Conservation (phyloP, 2,888 invertebrate species). For the Eudemis profundana region DNA sequence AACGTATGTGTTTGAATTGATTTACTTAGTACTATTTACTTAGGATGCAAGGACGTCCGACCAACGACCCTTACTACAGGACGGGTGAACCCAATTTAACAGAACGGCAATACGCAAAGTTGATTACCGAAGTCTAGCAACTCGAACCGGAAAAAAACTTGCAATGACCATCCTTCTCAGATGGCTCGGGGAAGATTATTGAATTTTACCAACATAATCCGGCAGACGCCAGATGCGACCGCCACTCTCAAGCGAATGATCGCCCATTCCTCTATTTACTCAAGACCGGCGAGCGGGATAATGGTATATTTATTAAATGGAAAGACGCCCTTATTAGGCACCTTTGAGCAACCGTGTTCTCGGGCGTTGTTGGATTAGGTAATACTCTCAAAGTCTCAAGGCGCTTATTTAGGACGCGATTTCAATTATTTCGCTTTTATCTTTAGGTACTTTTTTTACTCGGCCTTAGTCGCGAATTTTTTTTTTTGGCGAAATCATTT, state of each 20-base stretch:
- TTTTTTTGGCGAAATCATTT: conserved; percentile 33
- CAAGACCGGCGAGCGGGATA: conserved; percentile 58
- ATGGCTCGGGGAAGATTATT: conserved; percentile 75
- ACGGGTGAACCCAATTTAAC: conserved; percentile 44
- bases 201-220: conserved; percentile 79
- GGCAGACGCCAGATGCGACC: conserved; percentile 73
- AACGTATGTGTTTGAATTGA: conserved; percentile 46
- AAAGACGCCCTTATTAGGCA: conserved; percentile 59
- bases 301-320: conserved; percentile 72
- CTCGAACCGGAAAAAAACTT: conserved; percentile 61
- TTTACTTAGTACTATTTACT: conserved; percentile 50
- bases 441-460: conserved; percentile 49
- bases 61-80: conserved; percentile 41
- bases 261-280: conserved; percentile 71
- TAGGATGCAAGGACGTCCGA: conserved; percentile 50
- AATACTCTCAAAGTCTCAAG: conserved; percentile 46
- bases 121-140: conserved; percentile 50
- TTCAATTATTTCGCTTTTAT: conserved; percentile 48
- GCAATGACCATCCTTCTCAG: conserved; percentile 66
- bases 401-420: conserved; percentile 48
- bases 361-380: conserved; percentile 43
- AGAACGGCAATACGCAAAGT: conserved; percentile 55
- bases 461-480: conserved; percentile 41
- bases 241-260: conserved; percentile 68
- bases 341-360: conserved; percentile 54